Percentiles rank a stretch among this genome's conserved stretches.
Evolutionary conservation across 2,113 vertebrate genomes (phyloP).

Genomic region (Myrmophylax atrothorax): DNA sequence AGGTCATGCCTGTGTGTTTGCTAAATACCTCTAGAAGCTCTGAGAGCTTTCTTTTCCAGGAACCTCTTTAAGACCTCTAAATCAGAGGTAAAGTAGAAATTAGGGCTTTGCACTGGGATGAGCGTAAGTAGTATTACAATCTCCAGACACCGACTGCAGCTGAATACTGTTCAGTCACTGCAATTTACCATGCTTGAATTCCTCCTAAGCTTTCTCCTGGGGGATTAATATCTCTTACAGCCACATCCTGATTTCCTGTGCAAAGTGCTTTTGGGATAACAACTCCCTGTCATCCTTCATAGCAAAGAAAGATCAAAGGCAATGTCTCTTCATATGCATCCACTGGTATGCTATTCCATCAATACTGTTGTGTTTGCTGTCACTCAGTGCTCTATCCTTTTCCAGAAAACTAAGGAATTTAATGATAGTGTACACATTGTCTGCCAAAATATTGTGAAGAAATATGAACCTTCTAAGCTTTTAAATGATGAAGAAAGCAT

Average conservation of each 20-base stretch:
- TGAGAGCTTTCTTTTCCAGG: not conserved
- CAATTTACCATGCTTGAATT: not conserved
- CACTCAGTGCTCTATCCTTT: not conserved
- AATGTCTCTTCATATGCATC: not conserved
- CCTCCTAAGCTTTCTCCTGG: conserved; percentile 18
- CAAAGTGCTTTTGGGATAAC: conserved; percentile 63
- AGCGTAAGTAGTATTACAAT: not conserved
- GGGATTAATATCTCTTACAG: conserved; percentile 54
- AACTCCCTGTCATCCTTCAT: conserved; percentile 39
- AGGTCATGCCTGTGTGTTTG: not conserved
- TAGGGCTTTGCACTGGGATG: not conserved
- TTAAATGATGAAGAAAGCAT: not conserved
- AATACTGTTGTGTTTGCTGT: not conserved
- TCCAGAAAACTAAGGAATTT: not conserved
- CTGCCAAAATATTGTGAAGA: not conserved
- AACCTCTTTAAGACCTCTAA: not conserved
- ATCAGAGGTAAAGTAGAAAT: not conserved
- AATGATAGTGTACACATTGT: not conserved
- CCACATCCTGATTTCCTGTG: conserved; percentile 53
- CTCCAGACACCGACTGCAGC: not conserved
- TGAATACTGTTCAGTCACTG: not conserved
- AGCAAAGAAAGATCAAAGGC: conserved; percentile 40
- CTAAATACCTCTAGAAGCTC: not conserved
- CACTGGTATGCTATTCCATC: not conserved
- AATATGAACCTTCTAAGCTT: not conserved